Percentiles rank a stretch among this genome's conserved stretches.
Evolutionary conservation across 2,113 vertebrate genomes (phyloP).

Genomic region (Mohoua ochrocephala): DNA sequence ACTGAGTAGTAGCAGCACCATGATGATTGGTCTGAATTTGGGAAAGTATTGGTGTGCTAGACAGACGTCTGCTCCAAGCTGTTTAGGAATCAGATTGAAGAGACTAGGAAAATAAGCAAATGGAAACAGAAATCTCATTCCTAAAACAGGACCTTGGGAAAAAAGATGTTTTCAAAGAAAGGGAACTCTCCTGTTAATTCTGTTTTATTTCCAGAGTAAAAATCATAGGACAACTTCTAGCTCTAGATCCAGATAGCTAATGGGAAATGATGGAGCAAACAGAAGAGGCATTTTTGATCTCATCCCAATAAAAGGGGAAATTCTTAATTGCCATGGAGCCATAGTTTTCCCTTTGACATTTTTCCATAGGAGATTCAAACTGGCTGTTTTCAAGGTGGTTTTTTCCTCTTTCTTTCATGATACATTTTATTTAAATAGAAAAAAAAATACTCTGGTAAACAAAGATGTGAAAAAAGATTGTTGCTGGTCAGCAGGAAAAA

Average conservation of each 20-base stretch:
- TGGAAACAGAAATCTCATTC: background rate
- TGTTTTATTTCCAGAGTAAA: background rate
- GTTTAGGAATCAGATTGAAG: background rate
- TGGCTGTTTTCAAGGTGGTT: background rate
- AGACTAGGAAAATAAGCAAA: background rate
- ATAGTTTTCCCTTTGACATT: background rate
- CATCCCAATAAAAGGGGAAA: background rate
- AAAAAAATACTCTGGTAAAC: background rate
- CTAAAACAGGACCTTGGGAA: background rate
- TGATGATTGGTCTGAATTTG: background rate
- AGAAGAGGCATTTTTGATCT: background rate
- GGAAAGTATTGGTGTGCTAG: background rate
- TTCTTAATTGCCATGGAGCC: background rate
- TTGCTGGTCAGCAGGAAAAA: background rate
- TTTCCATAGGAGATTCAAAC: background rate
- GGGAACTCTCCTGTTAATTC: background rate
- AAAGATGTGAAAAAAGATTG: background rate
- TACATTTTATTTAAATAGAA: background rate
- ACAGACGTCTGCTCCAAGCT: background rate
- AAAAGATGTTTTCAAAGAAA: background rate
- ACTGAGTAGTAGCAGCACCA: background rate
- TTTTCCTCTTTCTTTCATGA: background rate
- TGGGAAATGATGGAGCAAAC: background rate
- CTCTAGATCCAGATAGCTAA: background rate
- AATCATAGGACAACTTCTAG: background rate